phyloP scores from a whole-genome alignment of 2,797 vertebrate species.

The Anas bernieri region DNA sequence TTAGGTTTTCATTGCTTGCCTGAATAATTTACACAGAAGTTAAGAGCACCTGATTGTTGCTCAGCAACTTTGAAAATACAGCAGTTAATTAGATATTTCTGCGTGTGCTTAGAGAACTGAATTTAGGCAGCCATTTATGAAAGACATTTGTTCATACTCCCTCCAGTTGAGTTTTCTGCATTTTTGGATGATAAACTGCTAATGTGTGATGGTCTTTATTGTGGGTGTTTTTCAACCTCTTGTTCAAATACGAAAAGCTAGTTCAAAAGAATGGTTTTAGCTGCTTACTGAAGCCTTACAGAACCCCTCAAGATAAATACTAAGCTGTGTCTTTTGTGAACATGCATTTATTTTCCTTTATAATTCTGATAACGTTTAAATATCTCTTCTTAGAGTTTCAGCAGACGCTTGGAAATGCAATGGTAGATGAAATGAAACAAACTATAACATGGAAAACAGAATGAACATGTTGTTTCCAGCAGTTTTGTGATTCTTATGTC shows the following conservation, averaged over 20 bases:
- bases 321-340: background rate
- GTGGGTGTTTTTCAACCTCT: background rate
- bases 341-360: background rate
- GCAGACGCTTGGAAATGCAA: background rate
- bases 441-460: background rate
- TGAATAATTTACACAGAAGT: background rate
- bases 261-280: background rate
- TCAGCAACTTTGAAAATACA: conserved; percentile 12
- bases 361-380: background rate
- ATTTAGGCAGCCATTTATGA: background rate
- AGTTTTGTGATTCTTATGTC: background rate
- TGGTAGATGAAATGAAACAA: background rate
- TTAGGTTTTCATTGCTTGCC: background rate
- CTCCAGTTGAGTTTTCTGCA: background rate
- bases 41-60: background rate
- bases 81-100: background rate
- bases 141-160: background rate
- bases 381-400: background rate
- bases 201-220: background rate
- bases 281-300: background rate
- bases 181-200: background rate
- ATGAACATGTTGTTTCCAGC: background rate
- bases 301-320: background rate
- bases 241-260: background rate
- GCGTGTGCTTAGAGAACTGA: background rate